Percentiles rank a stretch among this genome's conserved stretches.
Conservation (phyloP, 2,113 vertebrate species). For the Percina caprodes region DNA sequence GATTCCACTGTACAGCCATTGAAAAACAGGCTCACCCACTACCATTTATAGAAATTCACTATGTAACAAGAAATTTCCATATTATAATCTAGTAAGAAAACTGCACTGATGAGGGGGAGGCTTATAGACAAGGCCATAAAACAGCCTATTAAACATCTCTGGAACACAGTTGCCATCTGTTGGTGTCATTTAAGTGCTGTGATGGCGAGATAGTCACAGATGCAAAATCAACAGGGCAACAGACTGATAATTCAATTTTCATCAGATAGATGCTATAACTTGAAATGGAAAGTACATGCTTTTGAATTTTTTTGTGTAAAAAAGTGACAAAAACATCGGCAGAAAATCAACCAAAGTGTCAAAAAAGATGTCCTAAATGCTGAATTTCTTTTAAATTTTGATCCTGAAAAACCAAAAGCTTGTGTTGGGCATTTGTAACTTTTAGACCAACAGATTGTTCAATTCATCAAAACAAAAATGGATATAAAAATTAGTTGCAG, state of each 20-base stretch:
- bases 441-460: neutral
- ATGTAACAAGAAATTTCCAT: slow-evolving; percentile 16
- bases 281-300: neutral
- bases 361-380: no score
- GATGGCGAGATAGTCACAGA: slow-evolving; percentile 54
- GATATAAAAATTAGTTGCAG: neutral
- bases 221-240: slow-evolving; percentile 57
- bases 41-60: neutral
- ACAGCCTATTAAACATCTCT: slow-evolving; percentile 53
- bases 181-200: slow-evolving; percentile 53
- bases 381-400: no score
- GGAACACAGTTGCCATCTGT: slow-evolving; percentile 61
- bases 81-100: slow-evolving; percentile 28
- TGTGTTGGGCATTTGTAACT: no score
- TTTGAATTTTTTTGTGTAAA: neutral
- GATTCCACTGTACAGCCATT: slow-evolving; percentile 12
- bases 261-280: slow-evolving; percentile 41
- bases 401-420: no score
- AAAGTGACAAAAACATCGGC: no score
- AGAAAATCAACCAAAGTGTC: no score
- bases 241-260: slow-evolving; percentile 46
- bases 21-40: slow-evolving; percentile 3
- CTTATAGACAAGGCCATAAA: slow-evolving; percentile 42
- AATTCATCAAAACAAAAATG: neutral
- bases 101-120: slow-evolving; percentile 18